Conservation (phyloP, 2,888 invertebrate species). For the Ptilodon capucinus region DNA sequence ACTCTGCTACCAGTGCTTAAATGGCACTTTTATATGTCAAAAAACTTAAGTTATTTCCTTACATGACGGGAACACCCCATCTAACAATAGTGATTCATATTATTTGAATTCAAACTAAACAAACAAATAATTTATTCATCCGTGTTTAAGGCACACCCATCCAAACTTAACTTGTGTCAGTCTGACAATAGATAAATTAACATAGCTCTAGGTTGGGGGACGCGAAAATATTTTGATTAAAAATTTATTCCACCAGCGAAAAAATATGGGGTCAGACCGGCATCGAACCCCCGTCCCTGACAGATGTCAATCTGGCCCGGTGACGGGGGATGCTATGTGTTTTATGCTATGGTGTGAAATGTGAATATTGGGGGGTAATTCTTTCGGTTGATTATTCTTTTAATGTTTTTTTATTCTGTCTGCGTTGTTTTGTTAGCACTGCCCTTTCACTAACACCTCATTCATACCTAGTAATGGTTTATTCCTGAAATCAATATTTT, state of each 20-base stretch:
- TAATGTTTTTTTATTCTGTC: not conserved
- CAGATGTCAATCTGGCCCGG: constrained; percentile 74
- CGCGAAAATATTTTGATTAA: constrained; percentile 79
- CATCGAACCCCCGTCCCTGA: constrained; percentile 48
- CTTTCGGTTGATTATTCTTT: not conserved
- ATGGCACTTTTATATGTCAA: no score
- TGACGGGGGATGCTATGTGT: constrained; percentile 41
- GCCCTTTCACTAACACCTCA: no score
- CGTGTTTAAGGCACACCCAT: constrained; percentile 52
- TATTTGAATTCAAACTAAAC: constrained; percentile 14
- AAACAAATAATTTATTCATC: constrained; percentile 51
- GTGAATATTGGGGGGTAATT: constrained; percentile 13
- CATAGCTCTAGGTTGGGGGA: constrained; percentile 46
- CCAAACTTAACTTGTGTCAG: constrained; percentile 64
- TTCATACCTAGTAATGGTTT: no score
- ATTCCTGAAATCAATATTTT: no score
- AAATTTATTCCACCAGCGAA: constrained; percentile 71
- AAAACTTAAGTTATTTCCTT: not conserved
- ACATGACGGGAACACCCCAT: not conserved
- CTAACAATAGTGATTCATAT: constrained; percentile 8
- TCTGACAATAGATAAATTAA: constrained; percentile 71
- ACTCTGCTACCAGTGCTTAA: no score
- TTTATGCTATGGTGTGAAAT: constrained; percentile 25
- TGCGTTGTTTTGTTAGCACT: not conserved
- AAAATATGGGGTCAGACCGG: constrained; percentile 55